Base-by-base conservation (phyloP, 2,888 invertebrate genomes). In the Hermodice carunculata region DNA sequence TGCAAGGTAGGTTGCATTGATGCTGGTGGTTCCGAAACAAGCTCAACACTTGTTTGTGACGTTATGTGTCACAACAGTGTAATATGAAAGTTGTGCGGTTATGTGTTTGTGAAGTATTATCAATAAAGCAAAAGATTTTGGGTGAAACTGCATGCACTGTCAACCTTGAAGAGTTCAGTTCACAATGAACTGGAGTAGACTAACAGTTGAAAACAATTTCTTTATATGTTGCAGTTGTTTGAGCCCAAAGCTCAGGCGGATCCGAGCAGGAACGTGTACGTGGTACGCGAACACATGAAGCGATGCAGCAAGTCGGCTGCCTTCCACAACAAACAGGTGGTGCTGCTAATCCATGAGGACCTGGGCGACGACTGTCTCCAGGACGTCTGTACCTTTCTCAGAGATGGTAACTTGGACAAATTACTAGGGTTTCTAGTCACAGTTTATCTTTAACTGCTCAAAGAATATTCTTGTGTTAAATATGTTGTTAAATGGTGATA, bases 1-100 rank as follows among this genome's bases (percentile, higher is more conserved):
- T 79, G 79, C 66, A 82, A 85, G 79, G 83, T 84, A 70, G 53
- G 71, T 24, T n/a, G n/a, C n/a, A 22, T 17, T n/a, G n/a, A n/a
- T n/a, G n/a, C n/a, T n/a, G n/a, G n/a, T n/a, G n/a, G n/a, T n/a
- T n/a, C n/a, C n/a, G n/a, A n/a, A n/a, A n/a, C n/a, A n/a, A n/a
- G n/a, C n/a, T n/a, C n/a, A n/a, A n/a, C n/a, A n/a, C n/a, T n/a
- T n/a, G n/a, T n/a, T n/a, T n/a, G n/a, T n/a, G n/a, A n/a, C n/a
- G n/a, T n/a, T n/a, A n/a, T n/a, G n/a, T n/a, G n/a, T n/a, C n/a
- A n/a, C n/a, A n/a, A n/a, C n/a, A n/a, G n/a, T n/a, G n/a, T n/a
- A n/a, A n/a, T n/a, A n/a, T n/a, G n/a, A n/a, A n/a, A n/a, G n/a
- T n/a, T n/a, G n/a, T n/a, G n/a, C n/a, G n/a, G n/a, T n/a, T n/a